Percentiles rank a stretch among this genome's conserved stretches.
These are phyloP conservation scores for Heterotis niloticus DNA, from an alignment of 2,113 vertebrate genomes.

Conservation along the genomic window DNA sequence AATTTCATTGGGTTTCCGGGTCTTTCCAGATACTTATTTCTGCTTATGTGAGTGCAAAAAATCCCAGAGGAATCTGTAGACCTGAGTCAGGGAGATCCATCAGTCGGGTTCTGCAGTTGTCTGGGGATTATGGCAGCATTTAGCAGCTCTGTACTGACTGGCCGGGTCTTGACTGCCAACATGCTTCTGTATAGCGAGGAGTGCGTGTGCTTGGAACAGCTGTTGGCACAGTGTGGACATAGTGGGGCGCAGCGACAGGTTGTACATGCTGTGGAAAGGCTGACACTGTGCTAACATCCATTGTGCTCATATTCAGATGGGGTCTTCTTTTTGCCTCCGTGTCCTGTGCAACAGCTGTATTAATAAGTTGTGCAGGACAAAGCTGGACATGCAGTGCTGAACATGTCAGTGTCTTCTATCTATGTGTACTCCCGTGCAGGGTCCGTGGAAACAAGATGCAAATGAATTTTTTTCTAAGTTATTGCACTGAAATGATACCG, in stretches of 20 bases:
- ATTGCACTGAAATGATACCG: too few relatives aligned
- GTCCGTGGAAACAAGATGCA: too few relatives aligned
- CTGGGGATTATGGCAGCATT: constrained; percentile 71
- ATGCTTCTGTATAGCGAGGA: background rate
- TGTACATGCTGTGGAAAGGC: background rate
- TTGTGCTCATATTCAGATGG: too few relatives aligned
- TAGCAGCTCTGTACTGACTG: constrained; percentile 56
- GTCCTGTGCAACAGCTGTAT: too few relatives aligned
- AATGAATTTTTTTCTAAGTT: too few relatives aligned
- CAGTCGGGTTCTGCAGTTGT: constrained; percentile 68
- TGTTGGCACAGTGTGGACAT: background rate
- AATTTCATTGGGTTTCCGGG: background rate
- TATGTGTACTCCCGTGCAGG: too few relatives aligned
- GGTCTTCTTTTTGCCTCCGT: too few relatives aligned
- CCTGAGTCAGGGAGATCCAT: constrained; percentile 70
- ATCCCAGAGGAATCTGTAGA: constrained; percentile 56
- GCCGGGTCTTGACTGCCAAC: constrained; percentile 49
- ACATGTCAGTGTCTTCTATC: too few relatives aligned
- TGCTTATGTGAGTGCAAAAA: constrained; percentile 50
- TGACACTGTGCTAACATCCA: background rate
- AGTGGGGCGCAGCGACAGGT: background rate
- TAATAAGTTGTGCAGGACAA: too few relatives aligned
- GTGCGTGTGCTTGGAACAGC: background rate
- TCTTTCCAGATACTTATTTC: background rate
- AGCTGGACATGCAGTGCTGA: too few relatives aligned